Base-by-base conservation (phyloP, 2,797 vertebrate species). In the Cynodonichthys magdalenae region DNA sequence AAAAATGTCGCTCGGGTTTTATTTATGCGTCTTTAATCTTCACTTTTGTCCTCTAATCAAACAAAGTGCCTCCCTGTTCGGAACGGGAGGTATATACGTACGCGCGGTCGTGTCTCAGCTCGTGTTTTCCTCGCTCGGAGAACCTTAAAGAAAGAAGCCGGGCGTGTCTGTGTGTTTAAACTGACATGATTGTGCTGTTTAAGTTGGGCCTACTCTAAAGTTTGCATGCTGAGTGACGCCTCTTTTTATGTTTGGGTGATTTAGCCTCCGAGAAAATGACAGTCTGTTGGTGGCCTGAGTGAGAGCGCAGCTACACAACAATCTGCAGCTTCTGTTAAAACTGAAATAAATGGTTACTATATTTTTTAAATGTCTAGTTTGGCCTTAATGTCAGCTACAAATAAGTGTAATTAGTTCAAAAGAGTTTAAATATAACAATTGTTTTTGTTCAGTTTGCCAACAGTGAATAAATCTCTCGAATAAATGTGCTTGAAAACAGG, bases 101-200 rank as follows among this genome's bases (percentile, higher is more conserved):
- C 48, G 45, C 15, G 20, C 18, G 31, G 57, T 18, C 45, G 12
- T 46, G 45, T 58, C 9, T 24, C 6, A 12, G 58, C 51, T 55
- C 52, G 58, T 46, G 29, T 29, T 14, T 29, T 51, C 67, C 57
- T 57, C 55, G 34, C 15, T 58, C n/a, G 63, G 59, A 36, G 55
- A 24, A 24, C 48, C 63, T 66, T 28, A 34, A 47, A 44, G 34
- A 55, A 53, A 63, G 44, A 11, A 29, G 7, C 50, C 47, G 84
- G 85, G 86, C 69, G 88, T 88, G 87, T 77, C 84, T 31, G 55
- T 82, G 55, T 82, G 78, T 66, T 80, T 69, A 45, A 73, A 75
- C 63, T 53, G 45, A 66, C 71, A 53, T 74, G 83, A 86, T 72
- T 85, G 70, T 70, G 52, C 61, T 83, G 83, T 84, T 89, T 86